These are phyloP conservation scores for Anguilla marmorata DNA, from an alignment of 2,797 vertebrate species.

Conservation along the genomic window DNA sequence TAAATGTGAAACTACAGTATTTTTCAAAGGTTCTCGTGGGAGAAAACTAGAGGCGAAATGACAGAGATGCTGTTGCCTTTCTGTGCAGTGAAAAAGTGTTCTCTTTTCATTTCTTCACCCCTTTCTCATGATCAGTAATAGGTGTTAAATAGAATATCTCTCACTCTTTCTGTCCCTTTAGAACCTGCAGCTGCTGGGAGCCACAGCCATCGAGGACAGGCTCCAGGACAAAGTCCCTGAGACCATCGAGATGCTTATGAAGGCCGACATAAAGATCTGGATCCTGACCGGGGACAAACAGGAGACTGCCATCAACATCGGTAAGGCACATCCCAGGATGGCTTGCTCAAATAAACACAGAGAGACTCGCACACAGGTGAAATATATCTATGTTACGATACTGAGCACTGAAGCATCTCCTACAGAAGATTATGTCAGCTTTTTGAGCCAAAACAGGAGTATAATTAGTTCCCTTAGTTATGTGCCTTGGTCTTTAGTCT, in stretches of 20 bases:
- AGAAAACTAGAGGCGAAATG: background rate
- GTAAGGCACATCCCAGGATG: slow-evolving; percentile 64
- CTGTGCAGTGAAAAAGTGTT: background rate
- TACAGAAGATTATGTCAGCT: slow-evolving; percentile 46
- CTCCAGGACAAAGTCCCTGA: slow-evolving; percentile 97
- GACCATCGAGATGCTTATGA: slow-evolving; percentile 96
- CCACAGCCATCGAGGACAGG: slow-evolving; percentile 97
- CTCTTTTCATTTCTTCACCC: background rate
- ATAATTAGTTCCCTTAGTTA: slow-evolving; percentile 43
- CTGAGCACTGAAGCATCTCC: slow-evolving; percentile 51
- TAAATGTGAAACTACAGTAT: background rate
- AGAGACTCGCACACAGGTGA: slow-evolving; percentile 6
- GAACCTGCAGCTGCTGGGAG: slow-evolving; percentile 95
- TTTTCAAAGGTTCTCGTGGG: background rate
- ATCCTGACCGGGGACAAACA: slow-evolving; percentile 99
- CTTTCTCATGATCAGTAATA: background rate
- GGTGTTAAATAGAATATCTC: background rate
- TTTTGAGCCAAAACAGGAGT: slow-evolving; percentile 6
- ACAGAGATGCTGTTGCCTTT: background rate
- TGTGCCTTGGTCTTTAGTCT: background rate
- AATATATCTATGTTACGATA: slow-evolving; percentile 34
- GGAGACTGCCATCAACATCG: slow-evolving; percentile 98
- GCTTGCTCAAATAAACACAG: background rate
- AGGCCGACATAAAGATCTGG: slow-evolving; percentile 99
- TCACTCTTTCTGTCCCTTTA: slow-evolving; percentile 53